A percentile compares a stretch with the other conserved stretches of the same genome.
These are phyloP conservation scores for Peucedramus taeniatus DNA, from an alignment of 2,113 vertebrate species.

Conservation along the genomic window DNA sequence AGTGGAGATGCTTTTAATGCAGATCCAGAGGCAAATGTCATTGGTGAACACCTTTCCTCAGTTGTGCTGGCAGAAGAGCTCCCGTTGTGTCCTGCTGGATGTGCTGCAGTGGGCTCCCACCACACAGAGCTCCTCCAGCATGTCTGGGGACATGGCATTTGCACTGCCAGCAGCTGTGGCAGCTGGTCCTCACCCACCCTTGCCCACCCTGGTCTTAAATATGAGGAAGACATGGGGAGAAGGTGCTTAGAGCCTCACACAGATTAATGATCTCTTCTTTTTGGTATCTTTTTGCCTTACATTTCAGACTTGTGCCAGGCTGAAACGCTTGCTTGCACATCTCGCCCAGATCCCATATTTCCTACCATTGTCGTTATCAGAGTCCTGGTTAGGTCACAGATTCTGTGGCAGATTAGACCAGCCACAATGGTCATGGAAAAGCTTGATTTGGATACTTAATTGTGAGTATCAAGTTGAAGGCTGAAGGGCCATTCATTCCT, in stretches of 20 bases:
- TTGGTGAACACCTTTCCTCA: background rate
- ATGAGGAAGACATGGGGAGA: background rate
- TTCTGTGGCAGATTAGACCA: background rate
- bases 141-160: rapidly evolving
- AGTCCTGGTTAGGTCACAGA: background rate
- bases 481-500: background rate
- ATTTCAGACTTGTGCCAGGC: background rate
- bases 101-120: background rate
- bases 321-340: background rate
- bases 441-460: background rate
- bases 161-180: background rate
- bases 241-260: background rate
- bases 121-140: background rate
- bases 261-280: background rate
- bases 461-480: background rate
- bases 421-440: background rate
- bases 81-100: rapidly evolving
- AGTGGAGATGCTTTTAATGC: background rate
- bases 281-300: background rate
- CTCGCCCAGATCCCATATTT: background rate
- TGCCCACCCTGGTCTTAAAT: rapidly evolving
- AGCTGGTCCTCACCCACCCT: background rate
- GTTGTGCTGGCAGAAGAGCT: rapidly evolving
- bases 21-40: background rate
- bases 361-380: background rate